Base-by-base conservation (phyloP, 2,888 invertebrate species). In the Tiliacea aurago region DNA sequence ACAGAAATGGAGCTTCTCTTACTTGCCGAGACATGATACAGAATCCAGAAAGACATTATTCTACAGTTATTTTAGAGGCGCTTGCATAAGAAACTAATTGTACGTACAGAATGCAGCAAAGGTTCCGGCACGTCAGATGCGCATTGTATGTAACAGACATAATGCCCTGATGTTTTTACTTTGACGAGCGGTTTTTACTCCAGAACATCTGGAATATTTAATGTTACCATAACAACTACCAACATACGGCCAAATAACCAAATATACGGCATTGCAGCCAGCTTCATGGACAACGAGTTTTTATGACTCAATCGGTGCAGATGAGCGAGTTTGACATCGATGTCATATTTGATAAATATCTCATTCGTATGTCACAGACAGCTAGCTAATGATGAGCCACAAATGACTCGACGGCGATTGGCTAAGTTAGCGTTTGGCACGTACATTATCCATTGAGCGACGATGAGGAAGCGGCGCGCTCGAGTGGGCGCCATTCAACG, bases 391-490 rank as follows among this genome's bases (percentile, higher is more conserved):
- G 90, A 90, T 86, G 87, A 81, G 88, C 91, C 91, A 82, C 91
- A 90, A 91, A 89, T 89, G 90, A 89, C 84, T 84, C 75, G 75
- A 88, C 82, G 86, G 85, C 79, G 92, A 96, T 95, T 95, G 94
- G 93, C 93, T 88, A 90, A 95, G 95, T 96, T 96, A 95, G 93
- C 92, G 86, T 91, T 91, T 88, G 92, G 94, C 95, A 96, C 95
- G 95, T 93, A 91, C 91, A 91, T 91, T 90, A 92, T 88, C 92
- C 92, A 91, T 91, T 91, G 92, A 89, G 90, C 87, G 86, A 86
- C 91, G 90, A 90, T 90, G 93, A 91, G 90, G 87, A 88, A 89
- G 88, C 85, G 80, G 56, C 65, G 71, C 67, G 70, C 76, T 82
- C 73, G 70, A 86, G 82, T 84, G 80, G 70, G 84, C 87, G 79